phyloP scores from a whole-genome alignment of 2,113 vertebrate genomes.

The Esox niger region DNA sequence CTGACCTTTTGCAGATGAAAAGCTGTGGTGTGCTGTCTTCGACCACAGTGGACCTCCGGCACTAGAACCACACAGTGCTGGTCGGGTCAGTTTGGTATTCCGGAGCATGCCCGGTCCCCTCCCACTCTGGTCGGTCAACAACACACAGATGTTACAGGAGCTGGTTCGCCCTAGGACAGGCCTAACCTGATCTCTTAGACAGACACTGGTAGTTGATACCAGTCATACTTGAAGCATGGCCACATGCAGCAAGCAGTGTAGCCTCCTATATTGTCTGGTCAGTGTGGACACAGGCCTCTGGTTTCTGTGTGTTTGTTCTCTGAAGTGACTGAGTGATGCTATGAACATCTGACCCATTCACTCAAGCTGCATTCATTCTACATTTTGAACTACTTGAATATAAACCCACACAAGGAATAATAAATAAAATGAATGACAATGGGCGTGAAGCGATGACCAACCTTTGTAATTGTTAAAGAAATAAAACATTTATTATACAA shows the following conservation, averaged over 20 bases:
- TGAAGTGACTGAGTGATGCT: neutral
- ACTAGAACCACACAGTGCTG: no score
- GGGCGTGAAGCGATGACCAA: conserved; percentile 27
- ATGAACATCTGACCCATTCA: neutral
- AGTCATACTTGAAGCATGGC: neutral
- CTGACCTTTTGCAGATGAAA: conserved; percentile 6
- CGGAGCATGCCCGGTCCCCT: neutral
- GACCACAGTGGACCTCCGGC: no score
- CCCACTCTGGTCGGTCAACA: neutral
- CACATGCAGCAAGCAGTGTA: neutral
- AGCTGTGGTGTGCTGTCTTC: conserved; percentile 3
- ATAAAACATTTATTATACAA: neutral
- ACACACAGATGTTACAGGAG: neutral
- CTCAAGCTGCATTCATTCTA: conserved; percentile 3
- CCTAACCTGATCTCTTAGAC: neutral
- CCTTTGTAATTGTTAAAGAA: conserved; percentile 23
- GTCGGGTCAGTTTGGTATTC: neutral
- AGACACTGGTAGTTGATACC: neutral
- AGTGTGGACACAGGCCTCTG: neutral
- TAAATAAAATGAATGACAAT: conserved; percentile 12
- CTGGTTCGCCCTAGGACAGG: neutral
- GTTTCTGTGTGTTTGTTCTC: neutral
- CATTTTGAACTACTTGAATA: conserved; percentile 40
- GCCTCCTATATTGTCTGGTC: neutral
- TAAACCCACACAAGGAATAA: conserved; percentile 22